A percentile compares a stretch with the other conserved stretches of the same genome.
Evolutionary conservation across 2,888 invertebrate genomes (phyloP).

Genomic region (Athalia cordata): DNA sequence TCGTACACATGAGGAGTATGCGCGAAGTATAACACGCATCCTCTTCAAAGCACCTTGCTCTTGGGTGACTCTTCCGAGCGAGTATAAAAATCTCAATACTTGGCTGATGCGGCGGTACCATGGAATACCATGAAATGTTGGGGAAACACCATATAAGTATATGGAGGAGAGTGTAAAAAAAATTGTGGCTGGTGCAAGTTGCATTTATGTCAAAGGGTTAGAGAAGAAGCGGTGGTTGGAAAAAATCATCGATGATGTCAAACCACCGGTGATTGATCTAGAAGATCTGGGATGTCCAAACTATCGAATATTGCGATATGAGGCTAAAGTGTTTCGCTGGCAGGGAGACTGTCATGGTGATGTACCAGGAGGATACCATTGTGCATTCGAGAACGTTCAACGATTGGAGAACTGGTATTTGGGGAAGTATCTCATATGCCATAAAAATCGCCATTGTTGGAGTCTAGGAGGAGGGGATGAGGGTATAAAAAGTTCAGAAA

Average conservation of each 20-base stretch:
- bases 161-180: slow-evolving; percentile 6
- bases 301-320: slow-evolving; percentile 13
- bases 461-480: too few relatives aligned
- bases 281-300: background rate
- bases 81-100: slow-evolving; percentile 23
- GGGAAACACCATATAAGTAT: slow-evolving; percentile 27
- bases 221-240: slow-evolving; percentile 30
- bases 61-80: slow-evolving; percentile 32
- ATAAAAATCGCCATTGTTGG: too few relatives aligned
- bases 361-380: background rate
- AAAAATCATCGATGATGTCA: background rate
- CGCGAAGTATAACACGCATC: background rate
- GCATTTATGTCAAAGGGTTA: background rate
- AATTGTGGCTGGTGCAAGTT: slow-evolving; percentile 19
- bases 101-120: slow-evolving; percentile 39
- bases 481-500: too few relatives aligned
- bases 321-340: background rate
- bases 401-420: background rate
- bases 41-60: slow-evolving; percentile 35
- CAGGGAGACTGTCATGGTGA: slow-evolving; percentile 1
- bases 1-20: background rate
- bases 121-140: slow-evolving; percentile 32
- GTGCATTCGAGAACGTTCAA: slow-evolving; percentile 11
- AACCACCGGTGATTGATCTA: slow-evolving; percentile 11
- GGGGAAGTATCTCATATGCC: background rate